A percentile compares a stretch with the other conserved stretches of the same genome.
Evolutionary conservation across 1,140 invertebrate genomes (phyloP).

Genomic region (Pseudobourletiella spinata): DNA sequence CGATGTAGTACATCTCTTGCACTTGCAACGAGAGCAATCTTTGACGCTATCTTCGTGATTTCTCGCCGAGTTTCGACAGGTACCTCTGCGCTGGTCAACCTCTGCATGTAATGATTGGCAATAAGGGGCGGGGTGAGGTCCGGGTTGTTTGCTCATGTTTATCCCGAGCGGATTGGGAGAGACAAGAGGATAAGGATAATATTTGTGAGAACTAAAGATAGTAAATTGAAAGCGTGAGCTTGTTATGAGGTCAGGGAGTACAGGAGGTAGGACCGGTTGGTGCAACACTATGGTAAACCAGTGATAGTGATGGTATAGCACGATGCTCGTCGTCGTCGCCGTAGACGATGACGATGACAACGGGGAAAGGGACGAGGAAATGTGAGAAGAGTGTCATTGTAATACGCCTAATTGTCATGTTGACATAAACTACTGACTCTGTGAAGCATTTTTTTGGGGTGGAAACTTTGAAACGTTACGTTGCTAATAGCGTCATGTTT

Average conservation of each 20-base stretch:
- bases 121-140: too few relatives aligned
- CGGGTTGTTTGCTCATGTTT: background rate
- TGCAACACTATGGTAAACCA: too few relatives aligned
- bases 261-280: background rate
- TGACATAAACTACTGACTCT: slow-evolving; percentile 6
- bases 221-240: background rate
- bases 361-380: background rate
- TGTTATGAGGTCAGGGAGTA: slow-evolving; percentile 8
- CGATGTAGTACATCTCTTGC: too few relatives aligned
- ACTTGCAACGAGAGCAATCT: too few relatives aligned
- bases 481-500: slow-evolving; percentile 6
- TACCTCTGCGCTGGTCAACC: too few relatives aligned
- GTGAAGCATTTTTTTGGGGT: background rate
- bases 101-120: too few relatives aligned
- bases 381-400: slow-evolving; percentile 1
- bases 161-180: background rate
- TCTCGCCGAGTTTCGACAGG: too few relatives aligned
- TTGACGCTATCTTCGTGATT: too few relatives aligned
- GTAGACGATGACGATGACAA: background rate
- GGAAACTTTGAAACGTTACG: background rate
- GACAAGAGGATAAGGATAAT: slow-evolving; percentile 3
- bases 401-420: slow-evolving; percentile 7
- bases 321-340: too few relatives aligned
- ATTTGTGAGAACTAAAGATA: slow-evolving; percentile 7
- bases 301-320: too few relatives aligned